Evolutionary conservation across 2,888 invertebrate genomes (phyloP).

Genomic region (Drosophila anomalata): DNA sequence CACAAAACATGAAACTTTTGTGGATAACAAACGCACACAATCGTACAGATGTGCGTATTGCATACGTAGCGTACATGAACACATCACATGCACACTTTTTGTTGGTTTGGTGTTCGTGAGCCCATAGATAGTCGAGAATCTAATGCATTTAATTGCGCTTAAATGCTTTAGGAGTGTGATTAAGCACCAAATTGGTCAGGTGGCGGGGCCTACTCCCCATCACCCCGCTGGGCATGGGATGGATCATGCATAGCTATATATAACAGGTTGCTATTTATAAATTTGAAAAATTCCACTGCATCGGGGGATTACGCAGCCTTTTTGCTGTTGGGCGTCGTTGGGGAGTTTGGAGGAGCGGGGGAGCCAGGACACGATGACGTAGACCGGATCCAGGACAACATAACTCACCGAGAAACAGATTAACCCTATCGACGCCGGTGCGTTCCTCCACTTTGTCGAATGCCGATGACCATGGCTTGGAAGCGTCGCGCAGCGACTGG

Average conservation of each 20-base stretch:
- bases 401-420: constrained; percentile 90
- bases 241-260: constrained; percentile 35
- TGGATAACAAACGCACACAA: constrained; percentile 40
- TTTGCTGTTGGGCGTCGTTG: constrained; percentile 33
- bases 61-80: constrained; percentile 34
- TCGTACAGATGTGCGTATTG: constrained; percentile 13
- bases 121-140: constrained; percentile 7
- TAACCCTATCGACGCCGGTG: constrained; percentile 90
- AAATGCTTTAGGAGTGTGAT: constrained; percentile 13
- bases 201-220: constrained; percentile 28
- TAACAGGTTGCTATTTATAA: constrained; percentile 68
- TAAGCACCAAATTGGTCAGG: constrained; percentile 27
- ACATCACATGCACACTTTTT: constrained; percentile 25
- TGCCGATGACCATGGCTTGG: constrained; percentile 89
- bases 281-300: constrained; percentile 33
- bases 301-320: constrained; percentile 46
- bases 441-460: constrained; percentile 89
- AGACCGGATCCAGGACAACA: constrained; percentile 5
- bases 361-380: constrained; percentile 26
- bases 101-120: constrained; percentile 16
- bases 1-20: constrained; percentile 40
- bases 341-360: background rate
- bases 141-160: constrained; percentile 14
- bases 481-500: constrained; percentile 87
- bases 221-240: background rate